Conservation (phyloP, 2,888 invertebrate species). For the Plagodis dolabraria region DNA sequence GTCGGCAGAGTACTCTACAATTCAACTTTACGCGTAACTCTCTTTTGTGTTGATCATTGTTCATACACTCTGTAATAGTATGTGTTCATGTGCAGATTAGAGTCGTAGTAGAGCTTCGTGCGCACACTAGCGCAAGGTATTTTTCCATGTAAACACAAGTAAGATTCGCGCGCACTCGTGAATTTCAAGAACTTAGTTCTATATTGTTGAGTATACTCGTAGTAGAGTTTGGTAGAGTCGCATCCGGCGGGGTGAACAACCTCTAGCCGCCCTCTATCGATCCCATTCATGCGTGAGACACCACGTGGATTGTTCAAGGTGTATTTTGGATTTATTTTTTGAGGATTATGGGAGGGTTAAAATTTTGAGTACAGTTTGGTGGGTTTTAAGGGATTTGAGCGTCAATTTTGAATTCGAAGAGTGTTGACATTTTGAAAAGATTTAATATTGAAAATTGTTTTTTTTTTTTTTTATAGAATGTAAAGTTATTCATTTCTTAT, state of each 20-base stretch:
- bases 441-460: too few species aligned
- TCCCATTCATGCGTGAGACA: constrained; percentile 60
- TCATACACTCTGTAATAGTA: too few species aligned
- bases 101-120: background rate
- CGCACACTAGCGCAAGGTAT: too few species aligned
- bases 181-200: too few species aligned
- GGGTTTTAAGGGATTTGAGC: background rate
- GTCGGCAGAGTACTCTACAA: constrained; percentile 10
- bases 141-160: too few species aligned
- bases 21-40: too few species aligned
- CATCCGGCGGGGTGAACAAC: constrained; percentile 32
- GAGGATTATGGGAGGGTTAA: constrained; percentile 12
- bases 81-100: background rate
- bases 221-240: constrained; percentile 20
- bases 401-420: background rate
- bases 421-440: background rate
- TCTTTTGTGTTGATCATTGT: too few species aligned
- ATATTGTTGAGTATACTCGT: background rate
- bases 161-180: too few species aligned
- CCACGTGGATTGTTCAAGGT: constrained; percentile 32
- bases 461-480: too few species aligned
- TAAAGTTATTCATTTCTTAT: too few species aligned
- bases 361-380: background rate
- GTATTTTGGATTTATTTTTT: constrained; percentile 28
- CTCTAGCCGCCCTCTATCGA: constrained; percentile 55